Evolutionary conservation across 2,113 vertebrate genomes (phyloP), one percentile per base, ranked within the genome.

Genomic region (Taxidea taxus): DNA sequence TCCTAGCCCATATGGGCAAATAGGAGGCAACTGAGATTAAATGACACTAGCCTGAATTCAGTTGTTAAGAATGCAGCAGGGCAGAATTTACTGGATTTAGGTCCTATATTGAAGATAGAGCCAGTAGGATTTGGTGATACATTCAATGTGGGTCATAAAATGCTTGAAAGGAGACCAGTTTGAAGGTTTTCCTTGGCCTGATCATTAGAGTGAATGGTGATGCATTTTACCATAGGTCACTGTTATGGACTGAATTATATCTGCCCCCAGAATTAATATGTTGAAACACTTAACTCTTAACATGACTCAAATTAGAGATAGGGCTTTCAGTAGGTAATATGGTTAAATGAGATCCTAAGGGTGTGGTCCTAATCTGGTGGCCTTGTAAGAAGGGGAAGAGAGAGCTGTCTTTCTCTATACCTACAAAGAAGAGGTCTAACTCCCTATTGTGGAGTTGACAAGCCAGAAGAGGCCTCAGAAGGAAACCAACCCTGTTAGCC

Each of bases 61-160:
- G 29, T 5, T 87, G 60, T 66, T 15, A 27, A 58, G 29, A 72
- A 29, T 23, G 31, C 27, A 64, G 4, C 5, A 4, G 13, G 3
- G 6, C 29, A 54, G 64, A 88, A 51, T 16, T 56, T 66, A 44
- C 21, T 72, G 81, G 20, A 54, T 66, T 87, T 31, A 60, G 31
- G 25, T 37, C 64, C 82, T 87, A 49, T 62, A 75, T 56, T 82
- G 75, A 82, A 96, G 27, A 21, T 87, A n/a, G 23, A 85, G 10
- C 44, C 60, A 74, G 14, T 4, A 70, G 60, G 54, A 87, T 96
- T 80, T 84, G 74, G 42, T 90, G 39, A 93, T 80, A 66, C 89
- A 89, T 49, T 91, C 51, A 31, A 4, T 70, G 13, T 20, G 58
- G 85, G 21, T 58, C 78, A n/a, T 66, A 51, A 80, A 75, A 74